Evolutionary conservation across 1,140 invertebrate genomes (phyloP).

Genomic region (Leptinotarsa defecta): DNA sequence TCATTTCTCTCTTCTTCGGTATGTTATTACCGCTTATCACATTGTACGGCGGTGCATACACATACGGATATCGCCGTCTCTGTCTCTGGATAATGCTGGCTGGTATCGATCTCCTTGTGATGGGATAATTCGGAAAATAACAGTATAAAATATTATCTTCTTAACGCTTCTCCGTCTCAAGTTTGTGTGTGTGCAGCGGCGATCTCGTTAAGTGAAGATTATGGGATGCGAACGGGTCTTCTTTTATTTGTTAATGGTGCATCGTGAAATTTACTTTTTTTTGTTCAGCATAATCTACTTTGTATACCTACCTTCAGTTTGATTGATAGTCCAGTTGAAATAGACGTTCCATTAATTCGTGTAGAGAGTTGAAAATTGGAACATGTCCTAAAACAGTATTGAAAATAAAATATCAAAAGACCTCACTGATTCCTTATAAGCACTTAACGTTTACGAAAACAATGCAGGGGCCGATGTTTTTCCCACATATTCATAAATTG

Average conservation of each 20-base stretch:
- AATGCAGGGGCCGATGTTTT: too few species aligned
- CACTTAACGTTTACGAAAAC: too few species aligned
- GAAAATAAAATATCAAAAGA: too few species aligned
- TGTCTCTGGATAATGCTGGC: neutral
- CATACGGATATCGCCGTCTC: neutral
- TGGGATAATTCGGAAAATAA: constrained; percentile 19
- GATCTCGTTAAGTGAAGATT: neutral
- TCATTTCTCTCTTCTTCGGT: constrained; percentile 9
- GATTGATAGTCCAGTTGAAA: too few species aligned
- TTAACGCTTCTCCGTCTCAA: neutral
- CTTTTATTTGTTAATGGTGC: neutral
- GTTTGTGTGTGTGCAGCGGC: neutral
- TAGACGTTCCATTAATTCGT: too few species aligned
- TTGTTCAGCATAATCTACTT: neutral
- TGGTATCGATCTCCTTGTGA: constrained; percentile 16
- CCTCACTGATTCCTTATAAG: too few species aligned
- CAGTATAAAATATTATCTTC: constrained; percentile 11
- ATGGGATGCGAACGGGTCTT: constrained; percentile 1
- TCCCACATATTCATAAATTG: too few species aligned
- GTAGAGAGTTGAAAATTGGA: too few species aligned
- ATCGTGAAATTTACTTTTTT: constrained; percentile 7
- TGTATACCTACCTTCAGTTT: neutral
- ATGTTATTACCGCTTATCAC: constrained; percentile 21
- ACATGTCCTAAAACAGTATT: too few species aligned
- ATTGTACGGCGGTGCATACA: neutral